phyloP scores from a whole-genome alignment of 2,797 vertebrate species.

The Nannoperca australis region DNA sequence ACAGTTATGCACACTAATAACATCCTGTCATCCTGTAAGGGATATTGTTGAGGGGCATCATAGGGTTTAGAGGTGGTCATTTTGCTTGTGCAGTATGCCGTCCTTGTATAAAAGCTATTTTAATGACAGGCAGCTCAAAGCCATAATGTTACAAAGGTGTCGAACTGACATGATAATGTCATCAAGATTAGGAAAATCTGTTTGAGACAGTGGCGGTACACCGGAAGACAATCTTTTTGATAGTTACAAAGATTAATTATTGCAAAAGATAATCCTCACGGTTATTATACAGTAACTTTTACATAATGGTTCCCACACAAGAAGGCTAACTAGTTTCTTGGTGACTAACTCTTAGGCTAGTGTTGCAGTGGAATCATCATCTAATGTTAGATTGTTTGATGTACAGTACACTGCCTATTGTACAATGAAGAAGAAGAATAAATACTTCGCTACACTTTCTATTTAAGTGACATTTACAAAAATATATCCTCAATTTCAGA shows the following conservation, averaged over 20 bases:
- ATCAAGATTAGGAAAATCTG: conserved; percentile 35
- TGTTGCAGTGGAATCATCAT: background rate
- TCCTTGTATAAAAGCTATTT: conserved; percentile 11
- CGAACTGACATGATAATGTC: conserved; percentile 1
- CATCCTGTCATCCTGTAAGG: conserved; percentile 29
- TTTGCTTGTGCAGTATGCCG: conserved; percentile 10
- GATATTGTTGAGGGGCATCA: conserved; percentile 6
- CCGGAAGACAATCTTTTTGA: conserved; percentile 11
- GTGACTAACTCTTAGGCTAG: background rate
- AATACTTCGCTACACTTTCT: conserved; percentile 3
- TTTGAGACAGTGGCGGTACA: conserved; percentile 19
- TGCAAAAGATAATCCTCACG: conserved; percentile 15
- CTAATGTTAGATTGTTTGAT: conserved; percentile 4
- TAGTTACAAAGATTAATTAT: conserved; percentile 7
- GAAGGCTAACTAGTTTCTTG: background rate
- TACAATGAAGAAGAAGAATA: conserved; percentile 27
- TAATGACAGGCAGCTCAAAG: conserved; percentile 11
- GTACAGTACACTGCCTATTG: background rate
- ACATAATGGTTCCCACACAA: background rate
- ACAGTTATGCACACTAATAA: conserved; percentile 21
- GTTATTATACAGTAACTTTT: conserved; percentile 4
- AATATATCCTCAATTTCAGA: conserved; percentile 10
- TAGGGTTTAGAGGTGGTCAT: conserved; percentile 21
- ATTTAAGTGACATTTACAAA: conserved; percentile 9
- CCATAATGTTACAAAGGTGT: conserved; percentile 21